Base-by-base conservation (phyloP, 2,113 vertebrate genomes). In the Ibidorhyncha struthersii region DNA sequence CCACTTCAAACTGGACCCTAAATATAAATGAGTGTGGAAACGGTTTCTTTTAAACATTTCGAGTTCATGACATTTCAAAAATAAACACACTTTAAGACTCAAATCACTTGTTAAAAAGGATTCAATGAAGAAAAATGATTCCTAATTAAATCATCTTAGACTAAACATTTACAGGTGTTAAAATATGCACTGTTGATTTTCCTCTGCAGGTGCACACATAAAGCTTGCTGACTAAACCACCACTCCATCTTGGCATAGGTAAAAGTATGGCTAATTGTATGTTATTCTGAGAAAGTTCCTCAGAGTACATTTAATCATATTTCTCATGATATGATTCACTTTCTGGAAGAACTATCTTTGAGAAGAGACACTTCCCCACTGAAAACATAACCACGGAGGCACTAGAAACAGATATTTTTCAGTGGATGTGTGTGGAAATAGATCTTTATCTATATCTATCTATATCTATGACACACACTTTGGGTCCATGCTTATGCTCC, bases 161-260 rank as follows among this genome's bases (percentile, higher is more conserved):
- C 55, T 78, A 91, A 95, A 86, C 22, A 71, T 92, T 92, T 84
- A 83, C 23, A 91, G 72, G 67, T 81, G 47, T 86, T 93, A 89
- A 92, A 89, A 89, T 78, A 83, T 45, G 21, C 8, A 3, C 22
- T 89, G 76, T 13, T 94, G 45, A 38, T 91, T 91, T 78, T 62
- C 52, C 25, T 95, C 47, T 90, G 45, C 86, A 91, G 83, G 45
- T 95, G 67, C 71, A 58, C 49, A n/a, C 19, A 22, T 58, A 82
- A 62, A n/a, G 6, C 7, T 81, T 88, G 34, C 36, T 72, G 76
- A 93, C 80, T 61, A 79, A 90, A 82, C 17, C 17, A 65, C 30
- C 8, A 10, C 25, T 76, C 29, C 20, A 10, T 66, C 49, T 26
- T 81, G 58, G 21, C 63, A 77, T 14, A 66, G 58, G 40, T 70